phyloP scores from a whole-genome alignment of 1,140 invertebrate genomes.

The Drosophila tsacasi region DNA sequence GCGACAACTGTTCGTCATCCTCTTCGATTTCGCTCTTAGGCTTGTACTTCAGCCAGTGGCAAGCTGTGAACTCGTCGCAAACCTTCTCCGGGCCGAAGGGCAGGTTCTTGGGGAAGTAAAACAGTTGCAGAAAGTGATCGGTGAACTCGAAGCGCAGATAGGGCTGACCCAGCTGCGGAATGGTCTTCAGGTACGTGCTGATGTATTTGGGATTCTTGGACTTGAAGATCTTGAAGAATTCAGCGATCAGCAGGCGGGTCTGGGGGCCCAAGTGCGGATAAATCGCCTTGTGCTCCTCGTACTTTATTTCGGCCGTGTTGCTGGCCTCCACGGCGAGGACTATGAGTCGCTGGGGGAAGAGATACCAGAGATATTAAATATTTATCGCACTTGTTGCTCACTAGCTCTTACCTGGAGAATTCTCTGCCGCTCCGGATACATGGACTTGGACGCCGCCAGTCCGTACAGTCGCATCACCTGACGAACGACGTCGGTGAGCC shows the following conservation, averaged over 20 bases:
- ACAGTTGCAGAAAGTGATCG: conserved; percentile 63
- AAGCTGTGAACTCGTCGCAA: conserved; percentile 46
- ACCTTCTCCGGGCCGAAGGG: conserved; percentile 54
- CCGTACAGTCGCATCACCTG: conserved; percentile 57
- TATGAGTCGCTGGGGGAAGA: conserved; percentile 37
- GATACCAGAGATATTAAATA: not conserved
- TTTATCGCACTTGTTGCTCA: not conserved
- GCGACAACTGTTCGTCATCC: conserved; percentile 53
- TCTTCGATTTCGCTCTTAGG: conserved; percentile 34
- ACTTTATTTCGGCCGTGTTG: conserved; percentile 63
- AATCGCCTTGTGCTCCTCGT: conserved; percentile 42
- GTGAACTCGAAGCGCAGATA: conserved; percentile 66
- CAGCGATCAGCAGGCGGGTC: conserved; percentile 45
- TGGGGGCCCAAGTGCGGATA: conserved; percentile 56
- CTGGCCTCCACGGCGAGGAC: conserved; percentile 62
- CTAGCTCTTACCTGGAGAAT: conserved; percentile 49
- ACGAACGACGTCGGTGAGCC: conserved; percentile 46
- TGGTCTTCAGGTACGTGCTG: conserved; percentile 54
- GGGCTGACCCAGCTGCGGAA: conserved; percentile 38
- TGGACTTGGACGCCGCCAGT: conserved; percentile 29
- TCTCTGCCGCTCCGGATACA: conserved; percentile 34
- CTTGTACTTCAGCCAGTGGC: conserved; percentile 62
- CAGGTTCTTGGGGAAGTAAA: conserved; percentile 45
- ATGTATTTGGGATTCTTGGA: conserved; percentile 46
- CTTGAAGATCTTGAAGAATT: conserved; percentile 70